These are phyloP conservation scores for Rhinoraja longicauda DNA, from an alignment of 2,797 vertebrate genomes.

Conservation along the genomic window DNA sequence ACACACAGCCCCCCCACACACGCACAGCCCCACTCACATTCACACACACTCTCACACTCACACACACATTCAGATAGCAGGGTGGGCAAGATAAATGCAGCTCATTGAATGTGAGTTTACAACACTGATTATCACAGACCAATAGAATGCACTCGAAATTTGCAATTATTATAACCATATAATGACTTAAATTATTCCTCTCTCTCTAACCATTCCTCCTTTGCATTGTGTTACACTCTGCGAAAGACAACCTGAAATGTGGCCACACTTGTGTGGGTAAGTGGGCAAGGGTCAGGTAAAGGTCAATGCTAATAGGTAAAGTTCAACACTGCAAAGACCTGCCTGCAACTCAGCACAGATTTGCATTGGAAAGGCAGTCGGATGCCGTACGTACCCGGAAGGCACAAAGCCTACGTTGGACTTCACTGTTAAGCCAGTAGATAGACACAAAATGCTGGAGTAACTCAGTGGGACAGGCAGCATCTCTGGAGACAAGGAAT, in stretches of 20 bases:
- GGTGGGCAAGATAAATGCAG: background rate
- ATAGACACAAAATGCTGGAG: too few relatives aligned
- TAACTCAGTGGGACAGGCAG: too few relatives aligned
- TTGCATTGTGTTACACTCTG: background rate
- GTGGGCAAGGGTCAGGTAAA: background rate
- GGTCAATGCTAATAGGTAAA: slow-evolving; percentile 22
- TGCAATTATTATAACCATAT: background rate
- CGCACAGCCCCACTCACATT: too few relatives aligned
- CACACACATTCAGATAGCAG: background rate
- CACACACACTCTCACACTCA: too few relatives aligned
- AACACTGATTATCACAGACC: background rate
- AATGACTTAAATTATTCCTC: background rate
- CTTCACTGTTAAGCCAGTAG: background rate
- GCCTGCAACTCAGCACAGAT: background rate
- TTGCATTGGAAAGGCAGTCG: background rate
- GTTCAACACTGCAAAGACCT: background rate
- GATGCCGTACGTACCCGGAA: background rate
- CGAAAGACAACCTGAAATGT: background rate
- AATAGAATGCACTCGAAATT: background rate
- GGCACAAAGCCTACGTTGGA: background rate
- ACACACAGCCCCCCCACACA: too few relatives aligned
- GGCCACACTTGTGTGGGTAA: background rate
- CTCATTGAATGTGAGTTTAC: background rate
- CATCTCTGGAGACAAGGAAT: too few relatives aligned
- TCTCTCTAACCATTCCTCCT: background rate